phyloP scores from a whole-genome alignment of 2,888 invertebrate species.

The Acanthopleura granulata region DNA sequence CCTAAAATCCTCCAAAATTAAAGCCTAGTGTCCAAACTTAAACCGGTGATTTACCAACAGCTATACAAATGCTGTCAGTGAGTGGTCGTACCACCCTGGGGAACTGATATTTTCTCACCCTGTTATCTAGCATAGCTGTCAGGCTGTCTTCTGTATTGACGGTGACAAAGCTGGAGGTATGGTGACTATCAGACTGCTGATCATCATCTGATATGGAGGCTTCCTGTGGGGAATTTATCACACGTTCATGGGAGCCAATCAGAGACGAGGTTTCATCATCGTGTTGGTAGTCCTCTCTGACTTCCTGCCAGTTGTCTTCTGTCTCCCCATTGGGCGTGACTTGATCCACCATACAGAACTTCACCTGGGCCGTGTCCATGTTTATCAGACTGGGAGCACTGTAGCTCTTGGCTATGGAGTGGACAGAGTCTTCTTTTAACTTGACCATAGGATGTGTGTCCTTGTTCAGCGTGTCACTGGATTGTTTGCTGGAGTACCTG shows the following conservation, averaged over 20 bases:
- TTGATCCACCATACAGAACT: slow-evolving; percentile 33
- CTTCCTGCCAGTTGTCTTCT: not conserved
- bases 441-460: slow-evolving; percentile 30
- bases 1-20: no score
- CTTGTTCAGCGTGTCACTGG: slow-evolving; percentile 36
- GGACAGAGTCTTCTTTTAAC: not conserved
- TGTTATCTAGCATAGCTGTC: slow-evolving; percentile 61
- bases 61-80: no score
- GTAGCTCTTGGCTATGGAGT: slow-evolving; percentile 27
- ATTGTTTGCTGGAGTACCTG: slow-evolving; percentile 46
- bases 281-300: not conserved
- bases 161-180: slow-evolving; percentile 62
- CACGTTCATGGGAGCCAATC: slow-evolving; percentile 10
- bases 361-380: slow-evolving; percentile 56
- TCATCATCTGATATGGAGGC: slow-evolving; percentile 18
- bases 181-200: slow-evolving; percentile 50
- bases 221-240: slow-evolving; percentile 22
- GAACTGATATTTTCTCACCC: slow-evolving; percentile 42
- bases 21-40: no score
- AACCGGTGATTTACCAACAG: no score
- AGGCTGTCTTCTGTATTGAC: slow-evolving; percentile 64
- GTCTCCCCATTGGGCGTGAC: not conserved
- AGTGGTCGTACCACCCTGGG: not conserved
- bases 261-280: not conserved
- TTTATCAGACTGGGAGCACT: slow-evolving; percentile 59